A percentile compares a stretch with the other conserved stretches of the same genome.
Evolutionary conservation across 2,888 invertebrate genomes (phyloP).

Genomic region (Eupithecia subfuscata): DNA sequence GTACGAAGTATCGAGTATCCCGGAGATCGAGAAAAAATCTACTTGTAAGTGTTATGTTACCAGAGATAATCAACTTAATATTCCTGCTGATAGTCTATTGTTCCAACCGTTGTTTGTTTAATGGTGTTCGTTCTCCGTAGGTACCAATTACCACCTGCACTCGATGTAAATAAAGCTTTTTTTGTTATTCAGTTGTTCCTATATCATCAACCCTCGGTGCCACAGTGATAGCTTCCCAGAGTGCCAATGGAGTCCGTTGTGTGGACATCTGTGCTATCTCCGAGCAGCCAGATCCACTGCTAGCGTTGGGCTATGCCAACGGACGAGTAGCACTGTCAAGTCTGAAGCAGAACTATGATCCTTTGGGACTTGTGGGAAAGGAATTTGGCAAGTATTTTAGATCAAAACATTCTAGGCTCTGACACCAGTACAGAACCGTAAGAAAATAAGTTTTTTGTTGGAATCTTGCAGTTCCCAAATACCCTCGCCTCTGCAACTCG

Average conservation of each 20-base stretch:
- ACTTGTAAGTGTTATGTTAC: constrained; percentile 64
- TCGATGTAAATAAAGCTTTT: background rate
- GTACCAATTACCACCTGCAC: background rate
- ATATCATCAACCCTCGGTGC: constrained; percentile 89
- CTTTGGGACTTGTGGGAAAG: constrained; percentile 87
- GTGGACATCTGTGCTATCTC: constrained; percentile 92
- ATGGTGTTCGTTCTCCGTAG: background rate
- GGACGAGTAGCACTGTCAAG: constrained; percentile 93
- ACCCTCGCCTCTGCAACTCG: constrained; percentile 93
- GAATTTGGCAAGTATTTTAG: constrained; percentile 86
- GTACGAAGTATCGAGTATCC: constrained; percentile 89
- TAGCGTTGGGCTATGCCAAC: constrained; percentile 95
- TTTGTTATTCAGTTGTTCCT: constrained; percentile 82
- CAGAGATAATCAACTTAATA: background rate
- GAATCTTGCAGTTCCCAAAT: constrained; percentile 87
- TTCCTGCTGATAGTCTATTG: background rate
- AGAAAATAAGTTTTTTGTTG: background rate
- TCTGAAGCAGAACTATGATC: constrained; percentile 89
- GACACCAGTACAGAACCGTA: background rate
- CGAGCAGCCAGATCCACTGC: constrained; percentile 89
- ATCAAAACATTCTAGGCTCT: background rate
- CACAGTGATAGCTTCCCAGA: constrained; percentile 88
- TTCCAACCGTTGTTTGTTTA: background rate
- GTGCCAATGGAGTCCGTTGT: constrained; percentile 93
- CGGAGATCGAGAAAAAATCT: constrained; percentile 82